phyloP scores from a whole-genome alignment of 2,797 vertebrate genomes.

The Bovichtus diacanthus region DNA sequence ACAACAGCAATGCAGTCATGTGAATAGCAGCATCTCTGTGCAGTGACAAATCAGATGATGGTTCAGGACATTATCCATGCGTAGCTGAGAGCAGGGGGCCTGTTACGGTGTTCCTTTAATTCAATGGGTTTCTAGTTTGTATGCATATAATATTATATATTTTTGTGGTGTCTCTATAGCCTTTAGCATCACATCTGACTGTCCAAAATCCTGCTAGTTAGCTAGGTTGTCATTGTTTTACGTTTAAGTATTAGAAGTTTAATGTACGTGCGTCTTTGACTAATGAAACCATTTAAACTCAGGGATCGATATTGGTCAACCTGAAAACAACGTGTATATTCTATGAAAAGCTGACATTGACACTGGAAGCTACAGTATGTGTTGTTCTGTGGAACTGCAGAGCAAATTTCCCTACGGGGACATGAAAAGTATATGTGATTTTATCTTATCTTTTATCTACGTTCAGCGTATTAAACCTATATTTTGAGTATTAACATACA shows the following conservation, averaged over 20 bases:
- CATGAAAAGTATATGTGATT: no score
- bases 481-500: background rate
- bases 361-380: no score
- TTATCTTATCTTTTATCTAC: no score
- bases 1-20: slow-evolving; percentile 27
- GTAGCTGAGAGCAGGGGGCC: background rate
- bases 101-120: background rate
- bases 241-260: background rate
- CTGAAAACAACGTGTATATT: background rate
- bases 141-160: background rate
- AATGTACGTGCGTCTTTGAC: background rate
- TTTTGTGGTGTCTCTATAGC: background rate
- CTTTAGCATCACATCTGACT: background rate
- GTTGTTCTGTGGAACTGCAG: no score
- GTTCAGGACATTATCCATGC: background rate
- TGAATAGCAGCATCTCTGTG: slow-evolving; percentile 33
- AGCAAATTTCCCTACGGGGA: no score
- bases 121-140: background rate
- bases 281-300: background rate
- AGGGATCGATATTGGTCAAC: background rate
- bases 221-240: background rate
- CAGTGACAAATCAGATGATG: slow-evolving; percentile 29
- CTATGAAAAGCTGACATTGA: background rate
- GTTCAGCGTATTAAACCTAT: background rate
- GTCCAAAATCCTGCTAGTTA: background rate